Percentiles rank a stretch among this genome's conserved stretches.
Conservation (phyloP, 2,888 invertebrate genomes). For the Dorcus hopei region DNA sequence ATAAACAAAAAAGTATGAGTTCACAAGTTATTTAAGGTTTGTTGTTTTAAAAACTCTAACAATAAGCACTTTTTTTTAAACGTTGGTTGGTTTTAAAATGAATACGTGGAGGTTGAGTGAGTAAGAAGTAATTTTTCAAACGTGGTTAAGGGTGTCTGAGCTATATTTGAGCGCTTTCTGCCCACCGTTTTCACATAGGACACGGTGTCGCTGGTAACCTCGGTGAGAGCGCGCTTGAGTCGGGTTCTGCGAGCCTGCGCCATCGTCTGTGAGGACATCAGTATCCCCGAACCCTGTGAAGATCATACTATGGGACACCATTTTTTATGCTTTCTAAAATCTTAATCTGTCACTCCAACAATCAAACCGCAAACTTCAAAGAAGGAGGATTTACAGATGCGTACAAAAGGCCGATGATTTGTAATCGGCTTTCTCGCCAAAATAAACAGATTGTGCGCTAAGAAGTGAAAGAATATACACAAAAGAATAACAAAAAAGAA, state of each 20-base stretch:
- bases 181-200: slow-evolving; percentile 85
- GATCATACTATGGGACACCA: slow-evolving; percentile 19
- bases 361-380: no score
- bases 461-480: no score
- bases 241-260: slow-evolving; percentile 82
- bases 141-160: slow-evolving; percentile 9
- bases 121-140: not conserved
- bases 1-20: no score
- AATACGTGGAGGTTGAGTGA: not conserved
- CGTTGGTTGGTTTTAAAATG: not conserved
- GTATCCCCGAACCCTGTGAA: slow-evolving; percentile 68
- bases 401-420: no score
- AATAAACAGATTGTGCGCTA: no score
- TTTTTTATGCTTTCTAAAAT: slow-evolving; percentile 16
- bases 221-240: slow-evolving; percentile 85
- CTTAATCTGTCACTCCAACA: slow-evolving; percentile 9
- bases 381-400: no score
- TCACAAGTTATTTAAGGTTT: no score
- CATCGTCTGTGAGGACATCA: slow-evolving; percentile 88
- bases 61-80: no score
- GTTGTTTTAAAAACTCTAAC: no score
- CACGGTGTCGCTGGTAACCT: slow-evolving; percentile 83
- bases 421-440: no score
- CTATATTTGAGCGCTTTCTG: slow-evolving; percentile 17
- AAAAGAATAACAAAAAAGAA: no score